Evolutionary conservation across 2,113 vertebrate species (phyloP).

Genomic region (Toxotes jaculatrix): DNA sequence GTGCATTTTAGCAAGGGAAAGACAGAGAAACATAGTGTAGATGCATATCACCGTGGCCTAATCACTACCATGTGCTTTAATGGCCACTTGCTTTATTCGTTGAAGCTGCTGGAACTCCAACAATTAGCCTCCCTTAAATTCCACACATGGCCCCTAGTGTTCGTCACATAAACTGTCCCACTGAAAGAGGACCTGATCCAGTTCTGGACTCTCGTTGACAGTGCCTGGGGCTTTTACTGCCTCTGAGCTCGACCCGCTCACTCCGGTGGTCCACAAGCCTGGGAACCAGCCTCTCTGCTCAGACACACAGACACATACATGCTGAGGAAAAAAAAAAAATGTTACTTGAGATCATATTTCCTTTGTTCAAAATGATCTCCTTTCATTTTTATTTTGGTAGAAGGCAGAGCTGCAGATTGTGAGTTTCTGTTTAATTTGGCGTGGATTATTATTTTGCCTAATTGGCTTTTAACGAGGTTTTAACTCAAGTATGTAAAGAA

Average conservation of each 20-base stretch:
- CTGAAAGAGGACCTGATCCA: constrained; percentile 73
- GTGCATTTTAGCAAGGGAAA: constrained; percentile 34
- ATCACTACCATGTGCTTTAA: constrained; percentile 88
- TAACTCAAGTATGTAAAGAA: constrained; percentile 67
- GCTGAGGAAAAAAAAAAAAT: neutral
- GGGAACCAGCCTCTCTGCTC: constrained; percentile 61
- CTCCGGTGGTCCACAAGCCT: constrained; percentile 69
- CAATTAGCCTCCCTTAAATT: constrained; percentile 84
- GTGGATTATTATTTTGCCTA: constrained; percentile 76
- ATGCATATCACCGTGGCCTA: constrained; percentile 73
- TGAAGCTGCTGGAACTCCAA: constrained; percentile 86
- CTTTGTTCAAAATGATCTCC: constrained; percentile 63
- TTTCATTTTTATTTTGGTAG: constrained; percentile 67
- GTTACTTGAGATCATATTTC: constrained; percentile 64
- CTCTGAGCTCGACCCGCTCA: constrained; percentile 62
- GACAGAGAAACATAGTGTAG: constrained; percentile 50
- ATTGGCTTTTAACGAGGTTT: constrained; percentile 81
- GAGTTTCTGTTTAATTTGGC: constrained; percentile 73
- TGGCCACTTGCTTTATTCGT: constrained; percentile 82
- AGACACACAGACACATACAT: constrained; percentile 43
- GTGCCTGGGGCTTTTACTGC: constrained; percentile 67
- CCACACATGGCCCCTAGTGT: constrained; percentile 79
- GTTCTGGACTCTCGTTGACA: constrained; percentile 63
- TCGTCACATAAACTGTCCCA: constrained; percentile 80
- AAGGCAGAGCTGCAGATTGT: constrained; percentile 62